A percentile compares a stretch with the other conserved stretches of the same genome.
Evolutionary conservation across 2,113 vertebrate species (phyloP).

Genomic region (Leptobrachium ailaonicum): DNA sequence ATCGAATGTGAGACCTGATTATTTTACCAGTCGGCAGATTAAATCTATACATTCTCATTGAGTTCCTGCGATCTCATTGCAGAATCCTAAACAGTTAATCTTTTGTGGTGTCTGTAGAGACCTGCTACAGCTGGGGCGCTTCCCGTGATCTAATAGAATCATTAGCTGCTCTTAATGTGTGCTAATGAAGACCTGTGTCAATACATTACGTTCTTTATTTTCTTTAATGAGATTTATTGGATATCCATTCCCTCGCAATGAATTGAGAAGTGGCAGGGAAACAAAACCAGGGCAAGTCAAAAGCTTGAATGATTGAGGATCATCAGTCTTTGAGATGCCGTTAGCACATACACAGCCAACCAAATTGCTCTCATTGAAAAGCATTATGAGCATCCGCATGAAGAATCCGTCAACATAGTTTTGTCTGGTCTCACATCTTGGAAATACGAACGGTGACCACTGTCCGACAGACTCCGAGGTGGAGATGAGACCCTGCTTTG

Average conservation of each 20-base stretch:
- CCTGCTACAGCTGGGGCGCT: background rate
- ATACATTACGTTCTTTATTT: conserved; percentile 85
- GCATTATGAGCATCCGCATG: too few relatives aligned
- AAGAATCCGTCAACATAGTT: too few relatives aligned
- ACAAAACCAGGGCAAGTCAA: conserved; percentile 62
- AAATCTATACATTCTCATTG: too few relatives aligned
- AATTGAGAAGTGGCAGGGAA: conserved; percentile 75
- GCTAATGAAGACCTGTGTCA: conserved; percentile 76
- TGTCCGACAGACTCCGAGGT: too few relatives aligned
- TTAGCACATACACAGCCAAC: too few relatives aligned
- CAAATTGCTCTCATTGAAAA: too few relatives aligned
- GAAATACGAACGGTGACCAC: too few relatives aligned
- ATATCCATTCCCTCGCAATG: conserved; percentile 88
- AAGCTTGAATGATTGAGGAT: conserved; percentile 1
- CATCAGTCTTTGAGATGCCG: background rate
- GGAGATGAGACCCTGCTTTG: too few relatives aligned
- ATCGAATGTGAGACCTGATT: too few relatives aligned
- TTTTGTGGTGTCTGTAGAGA: background rate
- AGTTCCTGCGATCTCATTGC: background rate
- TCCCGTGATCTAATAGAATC: conserved; percentile 6
- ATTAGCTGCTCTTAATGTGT: conserved; percentile 53
- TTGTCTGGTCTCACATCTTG: too few relatives aligned
- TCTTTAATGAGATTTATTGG: conserved; percentile 93
- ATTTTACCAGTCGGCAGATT: too few relatives aligned
- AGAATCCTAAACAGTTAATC: background rate